phyloP scores from a whole-genome alignment of 2,888 invertebrate species.

The Philaethria dido region DNA sequence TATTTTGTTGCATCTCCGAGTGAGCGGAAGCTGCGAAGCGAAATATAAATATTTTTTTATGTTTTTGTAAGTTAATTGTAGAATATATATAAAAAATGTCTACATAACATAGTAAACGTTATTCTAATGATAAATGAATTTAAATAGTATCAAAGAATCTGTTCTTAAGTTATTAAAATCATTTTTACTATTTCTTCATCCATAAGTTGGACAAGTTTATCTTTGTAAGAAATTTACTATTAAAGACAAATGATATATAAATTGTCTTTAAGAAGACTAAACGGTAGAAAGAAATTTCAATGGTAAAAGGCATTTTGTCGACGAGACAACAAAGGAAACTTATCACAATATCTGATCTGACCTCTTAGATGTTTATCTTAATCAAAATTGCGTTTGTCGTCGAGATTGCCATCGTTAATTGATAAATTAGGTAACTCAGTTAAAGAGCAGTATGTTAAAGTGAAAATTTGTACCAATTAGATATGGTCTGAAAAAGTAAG shows the following conservation, averaged over 20 bases:
- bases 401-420: slow-evolving; percentile 38
- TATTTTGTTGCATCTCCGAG: background rate
- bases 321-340: slow-evolving; percentile 50
- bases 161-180: background rate
- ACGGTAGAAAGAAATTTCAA: slow-evolving; percentile 34
- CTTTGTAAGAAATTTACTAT: too few relatives aligned
- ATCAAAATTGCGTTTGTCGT: slow-evolving; percentile 41
- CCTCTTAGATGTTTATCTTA: slow-evolving; percentile 38
- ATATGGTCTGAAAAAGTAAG: background rate
- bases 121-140: too few relatives aligned
- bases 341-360: slow-evolving; percentile 29
- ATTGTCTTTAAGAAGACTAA: background rate
- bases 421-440: slow-evolving; percentile 33
- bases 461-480: background rate
- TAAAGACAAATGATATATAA: background rate
- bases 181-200: too few relatives aligned
- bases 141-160: background rate
- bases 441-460: slow-evolving; percentile 16
- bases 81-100: background rate
- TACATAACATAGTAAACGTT: too few relatives aligned
- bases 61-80: background rate
- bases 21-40: background rate
- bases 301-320: slow-evolving; percentile 41
- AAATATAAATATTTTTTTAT: background rate
- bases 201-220: too few relatives aligned